These are phyloP conservation scores for Archilochus colubris DNA, from an alignment of 2,113 vertebrate genomes.

Conservation along the genomic window DNA sequence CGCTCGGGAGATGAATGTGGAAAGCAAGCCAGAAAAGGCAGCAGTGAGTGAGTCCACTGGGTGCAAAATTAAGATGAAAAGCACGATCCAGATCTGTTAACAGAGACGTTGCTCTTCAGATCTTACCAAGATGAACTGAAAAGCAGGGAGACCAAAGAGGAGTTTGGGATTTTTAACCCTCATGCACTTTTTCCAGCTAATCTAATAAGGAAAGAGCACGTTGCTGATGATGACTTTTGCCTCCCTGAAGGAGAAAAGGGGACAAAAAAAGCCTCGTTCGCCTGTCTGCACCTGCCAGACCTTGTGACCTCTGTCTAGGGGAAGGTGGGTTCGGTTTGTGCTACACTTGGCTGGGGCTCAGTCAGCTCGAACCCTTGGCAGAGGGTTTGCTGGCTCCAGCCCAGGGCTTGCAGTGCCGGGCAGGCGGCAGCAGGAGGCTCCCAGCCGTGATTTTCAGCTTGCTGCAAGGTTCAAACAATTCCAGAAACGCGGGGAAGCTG, in stretches of 20 bases:
- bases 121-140: neutral
- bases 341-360: neutral
- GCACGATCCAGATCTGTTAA: neutral
- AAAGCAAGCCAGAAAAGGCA: neutral
- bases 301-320: neutral
- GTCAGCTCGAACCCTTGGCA: neutral
- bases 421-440: constrained; percentile 34
- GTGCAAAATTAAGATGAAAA: neutral
- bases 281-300: neutral
- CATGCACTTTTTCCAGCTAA: neutral
- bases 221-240: neutral
- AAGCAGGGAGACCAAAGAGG: neutral
- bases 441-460: neutral
- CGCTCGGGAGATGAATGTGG: neutral
- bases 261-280: neutral
- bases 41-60: neutral
- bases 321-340: neutral
- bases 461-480: neutral
- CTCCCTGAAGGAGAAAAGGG: neutral
- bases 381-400: neutral
- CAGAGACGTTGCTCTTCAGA: accelerated
- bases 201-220: neutral
- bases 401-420: neutral
- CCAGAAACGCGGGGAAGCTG: neutral
- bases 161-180: neutral